Evolutionary conservation across 2,888 invertebrate species (phyloP), one percentile per base, ranked within the genome.

Genomic region (Acrobasis consociella): DNA sequence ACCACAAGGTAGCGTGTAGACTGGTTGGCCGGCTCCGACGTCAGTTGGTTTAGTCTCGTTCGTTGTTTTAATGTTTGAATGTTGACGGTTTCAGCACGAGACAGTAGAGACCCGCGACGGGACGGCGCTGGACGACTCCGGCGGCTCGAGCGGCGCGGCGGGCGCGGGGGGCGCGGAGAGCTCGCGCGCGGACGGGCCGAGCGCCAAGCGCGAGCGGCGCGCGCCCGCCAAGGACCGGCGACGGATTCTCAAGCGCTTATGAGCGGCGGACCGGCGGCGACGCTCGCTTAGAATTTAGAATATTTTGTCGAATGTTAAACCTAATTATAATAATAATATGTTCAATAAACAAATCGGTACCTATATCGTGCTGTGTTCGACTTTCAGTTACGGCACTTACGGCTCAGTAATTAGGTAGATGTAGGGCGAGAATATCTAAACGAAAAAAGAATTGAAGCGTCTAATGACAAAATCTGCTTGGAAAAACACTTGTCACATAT

Each of bases 101-200:
- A 13, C 38, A 15, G 52, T 17, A 55, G 93, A 94, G 80, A 74
- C 85, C 13, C 59, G 60, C n/a, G 50, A 10, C 15, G 55, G 15
- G 55, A 16, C 38, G 37, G 58, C 31, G 49, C 49, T 11, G 37
- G 97, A 46, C 76, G 71, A 62, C 67, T 64, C 53, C 52, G 49
- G 56, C 55, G 50, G 49, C 2, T 50, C 38, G 58, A 94, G 94
- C 81, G 46, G 83, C 86, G 63, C 15, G 55, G 49, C 73, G 85
- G 49, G 49, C 15, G 46, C 52, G 38, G 13, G 97, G 97, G 83
- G 97, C 76, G 96, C 86, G 97, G 50, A 74, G 71, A 58, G 66
- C 86, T 49, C 60, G 60, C 49, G 60, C 51, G 75, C 86, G 90
- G 66, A 93, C 93, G 85, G 84, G 82, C 51, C 84, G 87, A 64